Evolutionary conservation across 2,888 invertebrate species (phyloP).

Genomic region (Argyresthia albistria): DNA sequence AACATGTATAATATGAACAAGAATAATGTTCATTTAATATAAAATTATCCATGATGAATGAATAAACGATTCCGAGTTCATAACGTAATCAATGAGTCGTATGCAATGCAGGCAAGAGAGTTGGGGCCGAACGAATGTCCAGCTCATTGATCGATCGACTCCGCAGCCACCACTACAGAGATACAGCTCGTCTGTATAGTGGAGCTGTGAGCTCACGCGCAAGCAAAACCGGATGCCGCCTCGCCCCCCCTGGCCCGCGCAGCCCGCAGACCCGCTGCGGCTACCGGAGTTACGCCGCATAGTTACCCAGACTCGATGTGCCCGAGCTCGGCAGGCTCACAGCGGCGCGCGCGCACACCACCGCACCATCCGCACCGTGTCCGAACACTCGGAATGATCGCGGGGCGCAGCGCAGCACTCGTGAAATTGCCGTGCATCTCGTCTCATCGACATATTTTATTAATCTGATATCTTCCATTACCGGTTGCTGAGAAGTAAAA

Average conservation of each 20-base stretch:
- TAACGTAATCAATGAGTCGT: constrained; percentile 72
- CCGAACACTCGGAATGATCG: constrained; percentile 57
- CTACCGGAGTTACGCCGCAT: constrained; percentile 73
- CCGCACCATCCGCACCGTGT: constrained; percentile 21
- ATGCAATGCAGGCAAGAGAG: constrained; percentile 59
- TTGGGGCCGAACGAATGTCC: constrained; percentile 40
- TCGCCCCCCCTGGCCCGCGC: constrained; percentile 35
- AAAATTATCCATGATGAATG: constrained; percentile 68
- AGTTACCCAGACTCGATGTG: constrained; percentile 68
- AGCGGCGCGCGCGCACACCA: constrained; percentile 44
- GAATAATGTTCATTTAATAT: constrained; percentile 49
- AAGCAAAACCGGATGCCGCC: constrained; percentile 63
- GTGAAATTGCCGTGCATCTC: constrained; percentile 59
- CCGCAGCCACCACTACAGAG: constrained; percentile 47
- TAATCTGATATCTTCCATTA: constrained; percentile 58
- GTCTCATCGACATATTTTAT: constrained; percentile 58
- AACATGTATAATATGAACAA: constrained; percentile 26
- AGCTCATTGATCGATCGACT: constrained; percentile 71
- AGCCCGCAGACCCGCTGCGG: constrained; percentile 70
- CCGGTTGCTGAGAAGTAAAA: constrained; percentile 51
- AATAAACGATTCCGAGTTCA: constrained; percentile 70
- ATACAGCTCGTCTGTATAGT: constrained; percentile 13
- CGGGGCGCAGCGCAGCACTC: constrained; percentile 38
- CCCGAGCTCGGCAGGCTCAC: constrained; percentile 26
- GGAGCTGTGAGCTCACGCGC: constrained; percentile 37